Base-by-base conservation (phyloP, 2,888 invertebrate genomes). In the Luperina testacea region DNA sequence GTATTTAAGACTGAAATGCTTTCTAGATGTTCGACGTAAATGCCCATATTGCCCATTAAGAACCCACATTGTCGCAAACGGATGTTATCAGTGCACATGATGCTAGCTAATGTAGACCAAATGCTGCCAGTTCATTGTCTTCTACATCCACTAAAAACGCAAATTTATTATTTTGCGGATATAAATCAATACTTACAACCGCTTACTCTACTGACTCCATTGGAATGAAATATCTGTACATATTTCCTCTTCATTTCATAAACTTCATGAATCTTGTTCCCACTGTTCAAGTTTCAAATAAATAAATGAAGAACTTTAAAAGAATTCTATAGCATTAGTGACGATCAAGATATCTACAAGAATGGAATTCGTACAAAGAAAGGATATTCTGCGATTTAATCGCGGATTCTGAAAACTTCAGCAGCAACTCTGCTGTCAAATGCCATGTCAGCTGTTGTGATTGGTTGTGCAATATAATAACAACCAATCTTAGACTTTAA, bases 371-470 rank as follows among this genome's bases (percentile, higher is more conserved):
- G 17, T 61, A 32, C 32, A 38, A 68, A 53, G 78, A 59, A 17
- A 11, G n/a, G 51, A 20, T 48, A 72, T 24, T 48, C 64, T 42
- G 7, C 42, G 51, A 80, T 53, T 53, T n/a, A 51, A 51, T 73
- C 65, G 17, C 17, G 8, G 15, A 45, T 68, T 70, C 69, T 64
- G 57, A 38, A 63, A 69, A n/a, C 77, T 59, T 42, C 57, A 17
- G 59, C 75, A 82, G 61, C 53, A 17, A 67, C 67, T 57, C 71
- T 63, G 20, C 78, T 83, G 71, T 78, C 81, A 83, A 77, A n/a
- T 67, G 59, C 70, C 70, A 78, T 71, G 61, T n/a, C 24, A 27
- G 78, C 20, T 48, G 53, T 48, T 67, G 38, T 72, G 45, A 82
- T 77, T 69, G 68, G 27, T 57, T 48, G 24, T 57, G 53, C 61